Evolutionary conservation across 2,113 vertebrate genomes (phyloP), one percentile per base, ranked within the genome.

Genomic region (Solea solea): DNA sequence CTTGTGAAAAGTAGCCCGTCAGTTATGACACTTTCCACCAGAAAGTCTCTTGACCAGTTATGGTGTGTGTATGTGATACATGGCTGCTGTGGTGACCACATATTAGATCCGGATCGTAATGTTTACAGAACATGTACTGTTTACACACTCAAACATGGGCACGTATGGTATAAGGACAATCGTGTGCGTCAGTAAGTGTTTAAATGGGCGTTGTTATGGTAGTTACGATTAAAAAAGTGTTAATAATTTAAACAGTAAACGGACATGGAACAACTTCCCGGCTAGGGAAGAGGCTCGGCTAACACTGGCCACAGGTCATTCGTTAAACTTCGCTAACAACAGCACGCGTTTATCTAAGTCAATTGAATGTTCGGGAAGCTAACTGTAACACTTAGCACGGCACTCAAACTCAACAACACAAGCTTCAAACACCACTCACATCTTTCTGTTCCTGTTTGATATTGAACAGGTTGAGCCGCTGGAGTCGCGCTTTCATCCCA

Each of bases 401-500:
- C 16, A 72, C 14, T 4, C 11, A 57, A 77, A 66, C 51, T 48
- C 34, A 50, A 55, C 51, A 7, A 44, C 62, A 28, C 13, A 28
- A 14, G 25, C 3, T 27, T 9, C 59, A 70, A 45, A 71, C 34
- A 63, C 14, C 4, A 92, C 91, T 92, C 53, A 92, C 91, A 87
- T 91, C 80, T 87, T 83, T 91, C 49, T 80, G 27, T 21, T 88
- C 84, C 34, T 80, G 85, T 52, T 84, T 91, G 44, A 2, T 9
- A 84, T 79, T 89, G 82, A 92, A 92, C 68, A 91, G 59, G 76
- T 84, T 90, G 74, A 92, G 64, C 39, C 87, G 78, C 77, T 92
- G 90, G 45, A 92, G 73, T 76, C 91, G 77, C 12, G 91, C 90
- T 90, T 86, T 91, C 89, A 92, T 92, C 81, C 90, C 91, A 92